Evolutionary conservation across 1,140 invertebrate genomes (phyloP).

Genomic region (Lepidostoma basale): DNA sequence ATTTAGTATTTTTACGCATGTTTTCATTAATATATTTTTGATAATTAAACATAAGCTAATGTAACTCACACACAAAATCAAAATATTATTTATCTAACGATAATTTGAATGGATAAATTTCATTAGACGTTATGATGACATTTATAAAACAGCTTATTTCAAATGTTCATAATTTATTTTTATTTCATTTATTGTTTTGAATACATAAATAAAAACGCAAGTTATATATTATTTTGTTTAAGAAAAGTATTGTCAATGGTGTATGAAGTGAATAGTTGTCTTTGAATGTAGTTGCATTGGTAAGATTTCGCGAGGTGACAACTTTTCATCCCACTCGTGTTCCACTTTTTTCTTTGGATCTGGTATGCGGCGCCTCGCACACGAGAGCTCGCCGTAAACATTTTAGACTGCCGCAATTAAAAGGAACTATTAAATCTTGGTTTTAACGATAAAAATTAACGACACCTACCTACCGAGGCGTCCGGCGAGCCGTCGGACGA

Average conservation of each 20-base stretch:
- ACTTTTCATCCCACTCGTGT: conserved; percentile 1
- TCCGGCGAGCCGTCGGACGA: neutral
- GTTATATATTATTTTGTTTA: too few species aligned
- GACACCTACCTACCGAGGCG: neutral
- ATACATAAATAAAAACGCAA: too few species aligned
- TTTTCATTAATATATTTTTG: too few species aligned
- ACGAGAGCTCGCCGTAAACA: neutral
- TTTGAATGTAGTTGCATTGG: neutral
- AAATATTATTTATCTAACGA: too few species aligned
- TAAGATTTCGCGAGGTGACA: conserved; percentile 12
- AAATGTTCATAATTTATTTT: too few species aligned
- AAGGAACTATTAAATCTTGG: neutral
- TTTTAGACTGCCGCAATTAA: neutral
- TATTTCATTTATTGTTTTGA: too few species aligned
- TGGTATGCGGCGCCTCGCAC: neutral
- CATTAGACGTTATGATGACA: too few species aligned
- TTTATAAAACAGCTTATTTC: too few species aligned
- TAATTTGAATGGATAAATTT: too few species aligned
- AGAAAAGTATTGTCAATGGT: neutral
- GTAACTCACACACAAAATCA: too few species aligned
- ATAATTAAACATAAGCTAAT: too few species aligned
- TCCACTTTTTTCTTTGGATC: neutral
- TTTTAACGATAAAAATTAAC: neutral
- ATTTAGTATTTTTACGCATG: too few species aligned
- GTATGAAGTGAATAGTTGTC: neutral